phyloP scores from a whole-genome alignment of 1,140 invertebrate genomes.

The Caenorhabditis tropicalis region DNA sequence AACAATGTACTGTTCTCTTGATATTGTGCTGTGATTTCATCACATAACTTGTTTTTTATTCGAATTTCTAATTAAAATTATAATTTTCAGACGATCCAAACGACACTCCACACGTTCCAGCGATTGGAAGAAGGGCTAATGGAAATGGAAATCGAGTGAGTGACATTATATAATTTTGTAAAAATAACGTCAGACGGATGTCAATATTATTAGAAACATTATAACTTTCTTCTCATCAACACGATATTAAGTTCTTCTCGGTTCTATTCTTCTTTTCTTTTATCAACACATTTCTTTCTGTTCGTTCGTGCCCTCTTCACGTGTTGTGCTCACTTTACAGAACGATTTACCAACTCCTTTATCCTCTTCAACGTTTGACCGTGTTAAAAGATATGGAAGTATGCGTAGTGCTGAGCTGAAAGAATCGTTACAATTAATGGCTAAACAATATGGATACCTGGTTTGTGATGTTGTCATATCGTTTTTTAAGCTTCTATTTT shows the following conservation, averaged over 20 bases:
- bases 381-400: constrained; percentile 57
- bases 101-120: constrained; percentile 51
- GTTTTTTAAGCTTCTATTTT: neutral
- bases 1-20: constrained; percentile 54
- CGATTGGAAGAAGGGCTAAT: constrained; percentile 46
- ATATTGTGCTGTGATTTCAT: constrained; percentile 36
- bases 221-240: neutral
- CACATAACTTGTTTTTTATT: neutral
- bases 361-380: constrained; percentile 30
- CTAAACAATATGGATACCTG: constrained; percentile 38
- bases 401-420: constrained; percentile 53
- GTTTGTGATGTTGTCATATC: constrained; percentile 27
- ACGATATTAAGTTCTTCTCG: neutral
- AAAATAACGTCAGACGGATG: neutral
- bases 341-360: neutral
- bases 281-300: neutral
- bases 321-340: constrained; percentile 1
- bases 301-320: constrained; percentile 24
- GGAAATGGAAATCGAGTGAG: constrained; percentile 29
- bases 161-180: neutral
- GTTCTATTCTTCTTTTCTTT: neutral
- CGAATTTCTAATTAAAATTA: neutral
- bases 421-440: constrained; percentile 36
- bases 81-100: constrained; percentile 57
- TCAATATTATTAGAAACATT: neutral